phyloP scores from a whole-genome alignment of 2,113 vertebrate genomes.

The Sitta europaea region DNA sequence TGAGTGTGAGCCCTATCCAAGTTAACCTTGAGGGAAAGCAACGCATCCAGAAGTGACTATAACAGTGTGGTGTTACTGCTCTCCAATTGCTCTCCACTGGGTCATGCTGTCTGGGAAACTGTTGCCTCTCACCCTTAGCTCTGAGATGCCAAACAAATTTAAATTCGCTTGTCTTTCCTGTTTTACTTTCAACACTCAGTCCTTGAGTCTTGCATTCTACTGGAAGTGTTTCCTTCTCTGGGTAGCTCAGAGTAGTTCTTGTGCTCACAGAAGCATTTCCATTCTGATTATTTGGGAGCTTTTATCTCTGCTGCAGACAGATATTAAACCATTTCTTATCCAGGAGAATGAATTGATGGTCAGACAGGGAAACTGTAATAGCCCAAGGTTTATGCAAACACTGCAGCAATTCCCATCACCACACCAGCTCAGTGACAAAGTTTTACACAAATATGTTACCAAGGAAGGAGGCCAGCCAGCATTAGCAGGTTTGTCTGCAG shows the following conservation, averaged over 20 bases:
- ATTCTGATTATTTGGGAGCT: neutral
- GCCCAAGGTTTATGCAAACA: neutral
- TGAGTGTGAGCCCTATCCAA: fast-evolving
- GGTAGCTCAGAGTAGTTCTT: neutral
- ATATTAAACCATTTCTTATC: neutral
- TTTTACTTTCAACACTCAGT: neutral
- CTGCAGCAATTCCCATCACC: neutral
- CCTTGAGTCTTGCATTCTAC: neutral
- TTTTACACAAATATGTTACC: neutral
- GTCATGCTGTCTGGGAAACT: neutral
- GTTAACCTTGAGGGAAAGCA: neutral
- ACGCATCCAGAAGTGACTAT: neutral
- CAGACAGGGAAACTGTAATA: neutral
- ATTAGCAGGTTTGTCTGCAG: neutral
- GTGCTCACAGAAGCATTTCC: neutral
- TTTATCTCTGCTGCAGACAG: neutral
- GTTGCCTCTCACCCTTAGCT: neutral
- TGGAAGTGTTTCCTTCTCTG: neutral
- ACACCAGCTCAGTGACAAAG: neutral
- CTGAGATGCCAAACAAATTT: neutral
- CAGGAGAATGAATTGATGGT: neutral
- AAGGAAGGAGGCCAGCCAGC: neutral
- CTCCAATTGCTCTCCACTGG: neutral
- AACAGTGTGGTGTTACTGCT: fast-evolving
- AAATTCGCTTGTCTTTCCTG: neutral